Conservation (phyloP, 2,797 vertebrate species). For the Lepus oiostolus region DNA sequence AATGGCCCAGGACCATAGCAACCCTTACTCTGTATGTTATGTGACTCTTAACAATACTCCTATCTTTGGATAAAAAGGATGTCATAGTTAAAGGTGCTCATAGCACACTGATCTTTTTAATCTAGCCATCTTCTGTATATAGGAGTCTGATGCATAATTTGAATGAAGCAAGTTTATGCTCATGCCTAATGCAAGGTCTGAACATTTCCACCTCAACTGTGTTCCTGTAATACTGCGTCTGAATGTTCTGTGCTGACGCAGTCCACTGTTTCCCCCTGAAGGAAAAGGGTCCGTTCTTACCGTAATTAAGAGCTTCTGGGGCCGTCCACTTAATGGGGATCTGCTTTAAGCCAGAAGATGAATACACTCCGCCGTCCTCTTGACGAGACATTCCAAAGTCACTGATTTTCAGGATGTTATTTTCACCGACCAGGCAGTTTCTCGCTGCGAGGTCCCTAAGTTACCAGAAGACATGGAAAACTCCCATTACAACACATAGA, state of each 20-base stretch:
- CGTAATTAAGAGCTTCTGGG: constrained; percentile 98
- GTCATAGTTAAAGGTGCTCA: constrained; percentile 29
- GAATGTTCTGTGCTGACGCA: not conserved
- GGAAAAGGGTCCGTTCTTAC: constrained; percentile 86
- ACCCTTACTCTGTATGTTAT: not conserved
- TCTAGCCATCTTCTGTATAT: not conserved
- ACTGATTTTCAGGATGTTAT: constrained; percentile 96
- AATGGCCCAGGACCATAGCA: constrained; percentile 27
- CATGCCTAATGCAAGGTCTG: not conserved
- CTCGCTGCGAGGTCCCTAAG: constrained; percentile 97
- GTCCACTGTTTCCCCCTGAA: constrained; percentile 21
- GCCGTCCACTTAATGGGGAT: constrained; percentile 99
- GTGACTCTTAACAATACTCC: not conserved
- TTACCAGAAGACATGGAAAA: constrained; percentile 80
- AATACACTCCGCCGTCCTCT: constrained; percentile 98
- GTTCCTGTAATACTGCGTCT: not conserved
- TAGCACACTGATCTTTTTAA: not conserved
- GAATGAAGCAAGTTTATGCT: not conserved
- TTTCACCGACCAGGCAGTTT: constrained; percentile 97
- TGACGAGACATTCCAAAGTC: constrained; percentile 99
- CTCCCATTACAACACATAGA: constrained; percentile 74
- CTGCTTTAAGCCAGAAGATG: constrained; percentile 98
- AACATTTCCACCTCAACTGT: not conserved
- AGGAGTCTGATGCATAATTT: not conserved
- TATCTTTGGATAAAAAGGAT: not conserved